Base-by-base conservation (phyloP, 2,113 vertebrate species). In the Alces alces region DNA sequence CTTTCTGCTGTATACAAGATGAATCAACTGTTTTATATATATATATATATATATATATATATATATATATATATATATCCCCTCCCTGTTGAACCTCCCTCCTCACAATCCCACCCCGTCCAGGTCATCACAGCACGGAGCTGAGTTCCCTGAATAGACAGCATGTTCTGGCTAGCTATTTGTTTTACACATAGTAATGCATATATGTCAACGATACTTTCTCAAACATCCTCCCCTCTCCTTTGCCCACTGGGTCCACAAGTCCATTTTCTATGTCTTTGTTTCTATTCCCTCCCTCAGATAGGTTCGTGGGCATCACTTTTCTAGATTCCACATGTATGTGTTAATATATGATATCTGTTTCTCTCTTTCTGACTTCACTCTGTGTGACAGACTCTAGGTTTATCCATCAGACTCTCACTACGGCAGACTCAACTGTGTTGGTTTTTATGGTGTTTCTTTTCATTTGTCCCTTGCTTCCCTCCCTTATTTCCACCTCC, bases 101-200 rank as follows among this genome's bases (percentile, higher is more conserved):
- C 23, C 70, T 5, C 23, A 43, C 39, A 13, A 15, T 15, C 70
- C 6, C 23, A 27, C 39, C 36, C 70, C 23, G 6, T 8, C 39
- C 43, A 76, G 70, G 39, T 43, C 70, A 27, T 14, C 70, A 43
- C 23, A 43, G 70, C 23, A 27, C 0, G 0, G 39, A 76, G 6
- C 39, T 76, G 39, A 43, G 70, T 13, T 76, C 6, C 39, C 70
- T 27, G 23, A 27, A 43, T 7, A 7, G 3, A 27, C 11, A 76
- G 70, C 12, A 76, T 7, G 3, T 43, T 76, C 23, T 2, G 0
- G 2, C 39, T 15, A 13, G 23, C 70, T 43, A 43, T 27, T 43
- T 43, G 30, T 27, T 43, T 76, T 27, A 7, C 39, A 27, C 12
- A 3, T 2, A 23, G 39, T 7, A 15, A 6, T 27, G 12, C 12